A percentile compares a stretch with the other conserved stretches of the same genome.
These are phyloP conservation scores for Pachyrhynchus sulphureomaculatus DNA, from an alignment of 1,140 invertebrate species.

Conservation along the genomic window DNA sequence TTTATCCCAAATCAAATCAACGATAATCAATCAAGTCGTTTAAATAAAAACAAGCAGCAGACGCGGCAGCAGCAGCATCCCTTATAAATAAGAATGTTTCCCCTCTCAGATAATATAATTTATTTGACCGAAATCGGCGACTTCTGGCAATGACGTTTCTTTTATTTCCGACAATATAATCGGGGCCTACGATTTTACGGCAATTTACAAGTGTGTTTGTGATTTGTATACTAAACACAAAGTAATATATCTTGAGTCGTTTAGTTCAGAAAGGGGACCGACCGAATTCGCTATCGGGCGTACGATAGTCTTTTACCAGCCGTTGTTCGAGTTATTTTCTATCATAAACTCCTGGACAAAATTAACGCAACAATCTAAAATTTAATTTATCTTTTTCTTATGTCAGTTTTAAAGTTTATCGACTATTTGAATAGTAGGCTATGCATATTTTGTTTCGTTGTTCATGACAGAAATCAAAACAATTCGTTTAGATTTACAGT, in stretches of 20 bases:
- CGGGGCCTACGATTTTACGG: slow-evolving; percentile 33
- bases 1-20: too few species aligned
- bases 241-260: slow-evolving; percentile 39
- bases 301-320: slow-evolving; percentile 3
- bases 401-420: too few species aligned
- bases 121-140: slow-evolving; percentile 36
- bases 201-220: slow-evolving; percentile 37
- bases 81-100: slow-evolving; percentile 21
- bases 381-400: too few species aligned
- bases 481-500: too few species aligned
- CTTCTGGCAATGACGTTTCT: slow-evolving; percentile 34
- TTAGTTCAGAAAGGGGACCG: slow-evolving; percentile 10
- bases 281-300: slow-evolving; percentile 13
- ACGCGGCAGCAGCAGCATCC: too few species aligned
- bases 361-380: too few species aligned
- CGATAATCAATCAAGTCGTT: neutral
- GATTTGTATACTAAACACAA: slow-evolving; percentile 41
- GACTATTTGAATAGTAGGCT: too few species aligned
- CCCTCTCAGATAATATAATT: slow-evolving; percentile 29
- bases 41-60: slow-evolving; percentile 2
- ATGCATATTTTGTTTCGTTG: too few species aligned
- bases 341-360: too few species aligned
- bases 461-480: too few species aligned
- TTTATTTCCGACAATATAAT: slow-evolving; percentile 35
- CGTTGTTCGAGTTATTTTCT: too few species aligned